phyloP scores from a whole-genome alignment of 64 coral and sea anemone species.

The Astreopora myriophthalma region DNA sequence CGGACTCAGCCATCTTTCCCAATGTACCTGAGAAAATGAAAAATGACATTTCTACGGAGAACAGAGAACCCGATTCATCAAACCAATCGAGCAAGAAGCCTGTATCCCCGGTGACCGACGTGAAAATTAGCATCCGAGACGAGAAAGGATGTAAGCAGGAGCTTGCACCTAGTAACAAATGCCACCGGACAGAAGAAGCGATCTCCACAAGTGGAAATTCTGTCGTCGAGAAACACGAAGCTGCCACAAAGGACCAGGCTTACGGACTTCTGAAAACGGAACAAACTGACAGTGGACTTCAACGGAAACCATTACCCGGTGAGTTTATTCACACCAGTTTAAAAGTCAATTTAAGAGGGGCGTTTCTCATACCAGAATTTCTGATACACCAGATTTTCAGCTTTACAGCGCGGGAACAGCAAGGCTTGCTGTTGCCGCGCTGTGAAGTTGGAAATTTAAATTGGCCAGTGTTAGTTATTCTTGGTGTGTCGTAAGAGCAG shows the following conservation, averaged over 20 bases:
- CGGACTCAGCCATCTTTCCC: background rate
- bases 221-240: background rate
- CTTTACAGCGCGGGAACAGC: no score
- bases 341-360: no score
- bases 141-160: background rate
- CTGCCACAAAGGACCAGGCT: background rate
- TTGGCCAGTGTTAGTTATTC: no score
- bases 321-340: background rate
- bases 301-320: background rate
- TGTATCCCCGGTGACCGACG: background rate
- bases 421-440: no score
- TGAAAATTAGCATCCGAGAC: background rate
- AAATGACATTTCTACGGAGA: background rate
- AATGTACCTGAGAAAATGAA: background rate
- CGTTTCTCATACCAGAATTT: no score
- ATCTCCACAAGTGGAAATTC: background rate
- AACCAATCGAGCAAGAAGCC: background rate
- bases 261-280: background rate
- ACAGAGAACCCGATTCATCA: background rate
- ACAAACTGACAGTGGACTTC: background rate
- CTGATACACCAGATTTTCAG: no score
- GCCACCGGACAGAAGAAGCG: background rate
- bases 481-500: no score
- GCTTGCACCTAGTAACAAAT: background rate
- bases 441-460: no score